Evolutionary conservation across 2,797 vertebrate genomes (phyloP), one percentile per base, ranked within the genome.

Genomic region (Okamejei kenojei): DNA sequence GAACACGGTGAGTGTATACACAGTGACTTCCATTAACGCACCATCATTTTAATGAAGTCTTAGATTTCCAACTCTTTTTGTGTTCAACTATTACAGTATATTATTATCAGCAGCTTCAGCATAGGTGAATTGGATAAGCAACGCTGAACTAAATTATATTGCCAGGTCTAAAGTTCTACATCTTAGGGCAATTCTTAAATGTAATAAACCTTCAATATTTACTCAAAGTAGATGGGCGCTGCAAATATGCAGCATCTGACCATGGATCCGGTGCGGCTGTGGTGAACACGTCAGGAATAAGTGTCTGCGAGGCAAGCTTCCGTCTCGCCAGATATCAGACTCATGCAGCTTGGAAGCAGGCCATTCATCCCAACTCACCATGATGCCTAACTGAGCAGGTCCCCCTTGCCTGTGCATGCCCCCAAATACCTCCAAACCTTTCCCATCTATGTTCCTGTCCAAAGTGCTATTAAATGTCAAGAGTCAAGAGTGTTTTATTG

Each of bases 21-120:
- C 9, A 86, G 15, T 0, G 8, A 61, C n/a, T 88, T 65, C 29
- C 15, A 88, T 35, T n/a, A 88, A 65, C 63, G 68, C 84, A 32
- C 63, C 82, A 68, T 65, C 7, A 68, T 65, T 88, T 88, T 68
- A 88, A 65, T 88, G 61, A 88, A 88, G 35, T 88, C 7, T 88
- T 88, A 35, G 54, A 61, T n/a, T 84, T 38, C 10, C n/a, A 88
- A 15, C n/a, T 65, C 84, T 68, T 7, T 65, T 32, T 35, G n/a
- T 65, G 61, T 32, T 7, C 9, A 1, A 21, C n/a, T 54, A 65
- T 65, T 86, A 32, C 63, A 86, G 26, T 32, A 13, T 19, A 63
- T n/a, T 68, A 68, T n/a, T 68, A 65, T 35, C 35, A 65, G 32
- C 63, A 21, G 17, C 68, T 88, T 88, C 15, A 68, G 63, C 7